These are phyloP conservation scores for Hiodon alosoides DNA, from an alignment of 2,113 vertebrate species.

Conservation along the genomic window DNA sequence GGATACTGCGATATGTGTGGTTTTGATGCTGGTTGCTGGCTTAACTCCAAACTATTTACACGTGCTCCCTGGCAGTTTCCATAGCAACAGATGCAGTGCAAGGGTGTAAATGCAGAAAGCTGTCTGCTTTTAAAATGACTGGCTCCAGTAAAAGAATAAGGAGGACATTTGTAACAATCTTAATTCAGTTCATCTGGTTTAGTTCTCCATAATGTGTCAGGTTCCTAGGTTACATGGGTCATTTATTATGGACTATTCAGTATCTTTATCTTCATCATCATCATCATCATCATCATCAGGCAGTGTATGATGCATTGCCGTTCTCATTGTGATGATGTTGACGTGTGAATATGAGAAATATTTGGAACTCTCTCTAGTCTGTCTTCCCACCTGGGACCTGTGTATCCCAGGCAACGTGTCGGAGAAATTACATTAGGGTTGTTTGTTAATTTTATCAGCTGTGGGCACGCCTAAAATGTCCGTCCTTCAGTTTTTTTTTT, in stretches of 20 bases:
- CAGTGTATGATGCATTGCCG: too few species aligned
- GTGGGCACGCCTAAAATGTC: not conserved
- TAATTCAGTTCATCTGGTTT: too few species aligned
- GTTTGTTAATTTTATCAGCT: not conserved
- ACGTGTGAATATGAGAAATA: not conserved
- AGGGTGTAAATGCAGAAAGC: too few species aligned
- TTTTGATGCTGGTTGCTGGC: conserved; percentile 4
- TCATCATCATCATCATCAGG: too few species aligned
- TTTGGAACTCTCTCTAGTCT: not conserved
- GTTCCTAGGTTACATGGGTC: too few species aligned
- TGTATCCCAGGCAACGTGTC: not conserved
- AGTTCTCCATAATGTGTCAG: too few species aligned
- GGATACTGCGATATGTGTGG: not conserved
- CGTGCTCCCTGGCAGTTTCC: conserved; percentile 59
- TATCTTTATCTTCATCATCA: too few species aligned
- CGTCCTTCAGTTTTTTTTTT: not conserved
- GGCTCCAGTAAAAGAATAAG: conserved; percentile 41
- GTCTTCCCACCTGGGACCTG: not conserved
- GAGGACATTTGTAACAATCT: conserved; percentile 5
- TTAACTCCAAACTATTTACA: conserved; percentile 23
- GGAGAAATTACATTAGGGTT: not conserved
- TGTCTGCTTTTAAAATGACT: conserved; percentile 45
- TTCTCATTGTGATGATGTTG: not conserved
- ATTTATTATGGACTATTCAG: too few species aligned
- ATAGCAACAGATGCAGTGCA: conserved; percentile 60